These are phyloP conservation scores for Channallabes apus DNA, from an alignment of 2,797 vertebrate species.

Conservation along the genomic window DNA sequence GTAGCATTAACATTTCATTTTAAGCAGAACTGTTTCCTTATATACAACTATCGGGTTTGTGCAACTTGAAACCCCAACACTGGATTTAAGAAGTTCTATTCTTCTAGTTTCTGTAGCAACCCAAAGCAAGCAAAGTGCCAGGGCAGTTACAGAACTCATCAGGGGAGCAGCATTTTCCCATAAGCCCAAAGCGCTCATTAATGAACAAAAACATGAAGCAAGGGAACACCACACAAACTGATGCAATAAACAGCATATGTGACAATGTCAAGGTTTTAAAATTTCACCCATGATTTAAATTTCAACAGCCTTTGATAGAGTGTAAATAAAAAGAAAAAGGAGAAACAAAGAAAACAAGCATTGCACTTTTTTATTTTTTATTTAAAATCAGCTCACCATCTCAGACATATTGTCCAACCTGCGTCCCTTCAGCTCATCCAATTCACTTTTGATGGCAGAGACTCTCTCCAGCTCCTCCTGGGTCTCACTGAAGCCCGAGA, in stretches of 20 bases:
- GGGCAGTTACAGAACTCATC: slow-evolving; percentile 19
- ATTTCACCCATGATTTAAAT: too few relatives aligned
- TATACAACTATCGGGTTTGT: background rate
- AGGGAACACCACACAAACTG: slow-evolving; percentile 8
- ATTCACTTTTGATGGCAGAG: slow-evolving; percentile 91
- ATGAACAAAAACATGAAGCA: slow-evolving; percentile 7
- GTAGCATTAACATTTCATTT: background rate
- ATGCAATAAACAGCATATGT: slow-evolving; percentile 16
- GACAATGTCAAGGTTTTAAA: background rate
- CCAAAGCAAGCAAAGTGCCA: background rate
- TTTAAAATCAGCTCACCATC: slow-evolving; percentile 78
- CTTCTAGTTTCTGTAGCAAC: slow-evolving; percentile 41
- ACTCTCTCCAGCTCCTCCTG: slow-evolving; percentile 94
- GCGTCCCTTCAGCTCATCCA: slow-evolving; percentile 91
- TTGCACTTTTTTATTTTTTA: background rate
- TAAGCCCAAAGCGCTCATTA: background rate
- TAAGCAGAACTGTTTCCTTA: background rate
- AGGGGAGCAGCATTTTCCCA: slow-evolving; percentile 13
- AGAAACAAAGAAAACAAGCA: background rate
- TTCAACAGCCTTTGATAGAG: background rate
- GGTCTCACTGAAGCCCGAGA: slow-evolving; percentile 92
- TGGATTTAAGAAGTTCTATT: background rate
- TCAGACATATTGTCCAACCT: slow-evolving; percentile 93
- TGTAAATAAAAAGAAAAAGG: background rate
- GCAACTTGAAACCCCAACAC: background rate